These are phyloP conservation scores for Epizoanthus fatuus DNA, from an alignment of 92 coral and sea anemone genomes.

Conservation along the genomic window DNA sequence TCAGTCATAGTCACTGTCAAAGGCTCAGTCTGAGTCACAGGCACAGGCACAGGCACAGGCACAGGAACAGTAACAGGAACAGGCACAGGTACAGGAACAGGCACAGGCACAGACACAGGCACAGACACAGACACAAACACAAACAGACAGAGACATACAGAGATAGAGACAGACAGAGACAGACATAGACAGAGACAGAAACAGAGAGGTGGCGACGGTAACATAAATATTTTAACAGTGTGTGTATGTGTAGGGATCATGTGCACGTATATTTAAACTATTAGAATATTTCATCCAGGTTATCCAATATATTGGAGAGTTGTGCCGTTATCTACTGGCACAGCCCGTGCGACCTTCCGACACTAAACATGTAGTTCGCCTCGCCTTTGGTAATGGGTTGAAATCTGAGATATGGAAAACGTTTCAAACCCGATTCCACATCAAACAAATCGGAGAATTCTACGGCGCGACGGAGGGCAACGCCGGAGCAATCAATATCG, in stretches of 20 bases:
- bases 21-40: too few species aligned
- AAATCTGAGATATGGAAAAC: slow-evolving; percentile 49
- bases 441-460: slow-evolving; percentile 29
- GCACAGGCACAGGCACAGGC: too few species aligned
- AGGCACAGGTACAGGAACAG: too few species aligned
- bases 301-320: slow-evolving; percentile 42
- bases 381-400: slow-evolving; percentile 44
- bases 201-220: too few species aligned
- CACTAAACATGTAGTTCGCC: slow-evolving; percentile 34
- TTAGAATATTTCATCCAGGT: slow-evolving; percentile 9
- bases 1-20: too few species aligned
- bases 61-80: too few species aligned
- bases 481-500: neutral
- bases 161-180: too few species aligned
- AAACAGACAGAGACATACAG: too few species aligned
- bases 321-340: slow-evolving; percentile 49
- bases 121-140: too few species aligned
- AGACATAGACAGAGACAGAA: too few species aligned
- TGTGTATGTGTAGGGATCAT: neutral
- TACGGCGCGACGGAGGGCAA: slow-evolving; percentile 53
- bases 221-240: too few species aligned
- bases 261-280: neutral
- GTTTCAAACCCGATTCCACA: slow-evolving; percentile 41
- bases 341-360: slow-evolving; percentile 45
- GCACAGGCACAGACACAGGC: too few species aligned